Evolutionary conservation across 1,140 invertebrate species (phyloP).

Genomic region (Drosophila kohkoa): DNA sequence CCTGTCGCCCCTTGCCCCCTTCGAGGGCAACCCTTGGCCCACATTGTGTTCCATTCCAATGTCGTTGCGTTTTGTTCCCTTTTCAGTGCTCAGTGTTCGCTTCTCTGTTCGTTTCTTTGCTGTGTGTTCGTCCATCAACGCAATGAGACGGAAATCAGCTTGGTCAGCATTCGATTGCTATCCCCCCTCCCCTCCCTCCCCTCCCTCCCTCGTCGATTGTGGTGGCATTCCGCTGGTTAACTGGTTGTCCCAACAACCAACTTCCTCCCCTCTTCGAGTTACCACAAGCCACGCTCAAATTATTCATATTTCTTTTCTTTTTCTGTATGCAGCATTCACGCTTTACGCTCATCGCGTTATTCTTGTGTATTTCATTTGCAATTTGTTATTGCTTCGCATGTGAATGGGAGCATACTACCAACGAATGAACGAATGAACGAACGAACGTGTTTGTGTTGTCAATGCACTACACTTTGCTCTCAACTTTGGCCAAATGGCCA

Average conservation of each 20-base stretch:
- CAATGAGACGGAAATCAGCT: constrained; percentile 50
- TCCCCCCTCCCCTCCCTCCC: no score
- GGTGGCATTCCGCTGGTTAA: constrained; percentile 20
- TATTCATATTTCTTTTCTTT: constrained; percentile 34
- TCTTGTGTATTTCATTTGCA: constrained; percentile 29
- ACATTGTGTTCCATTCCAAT: neutral
- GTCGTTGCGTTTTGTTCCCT: neutral
- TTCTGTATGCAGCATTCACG: constrained; percentile 27
- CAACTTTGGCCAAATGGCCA: constrained; percentile 26
- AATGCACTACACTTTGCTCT: constrained; percentile 36
- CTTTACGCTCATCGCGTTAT: constrained; percentile 30
- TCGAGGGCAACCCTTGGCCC: neutral
- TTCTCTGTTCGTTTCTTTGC: neutral
- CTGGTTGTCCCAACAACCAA: neutral
- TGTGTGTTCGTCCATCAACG: constrained; percentile 19
- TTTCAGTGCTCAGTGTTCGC: no score
- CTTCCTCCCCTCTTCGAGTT: neutral
- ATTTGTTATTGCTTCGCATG: constrained; percentile 34
- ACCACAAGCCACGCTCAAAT: constrained; percentile 14
- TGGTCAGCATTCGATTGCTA: constrained; percentile 36
- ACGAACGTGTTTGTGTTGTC: constrained; percentile 39
- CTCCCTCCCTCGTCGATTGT: no score
- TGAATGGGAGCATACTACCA: neutral
- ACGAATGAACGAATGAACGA: no score
- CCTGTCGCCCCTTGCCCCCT: neutral